Percentiles rank a stretch among this genome's conserved stretches.
phyloP scores from a whole-genome alignment of 2,113 vertebrate genomes.

The Ciconia maguari region DNA sequence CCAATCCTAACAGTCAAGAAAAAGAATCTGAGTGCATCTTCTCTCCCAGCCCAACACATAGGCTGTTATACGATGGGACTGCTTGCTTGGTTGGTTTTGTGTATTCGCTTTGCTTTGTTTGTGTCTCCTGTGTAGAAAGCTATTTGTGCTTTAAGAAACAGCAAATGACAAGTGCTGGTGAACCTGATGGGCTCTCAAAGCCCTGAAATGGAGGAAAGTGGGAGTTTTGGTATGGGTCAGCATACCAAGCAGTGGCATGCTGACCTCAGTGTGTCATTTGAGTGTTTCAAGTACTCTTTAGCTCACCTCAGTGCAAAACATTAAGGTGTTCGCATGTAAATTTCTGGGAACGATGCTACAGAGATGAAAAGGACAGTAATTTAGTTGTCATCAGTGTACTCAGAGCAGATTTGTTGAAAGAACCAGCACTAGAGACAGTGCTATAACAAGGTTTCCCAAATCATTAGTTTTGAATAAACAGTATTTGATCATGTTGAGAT shows the following conservation, averaged over 20 bases:
- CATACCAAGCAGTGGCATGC: fast-evolving
- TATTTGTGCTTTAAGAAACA: slow-evolving; percentile 13
- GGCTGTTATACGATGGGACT: background rate
- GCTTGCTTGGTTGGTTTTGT: slow-evolving; percentile 14
- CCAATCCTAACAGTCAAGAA: background rate
- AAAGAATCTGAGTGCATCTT: background rate
- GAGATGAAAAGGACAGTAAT: slow-evolving; percentile 6
- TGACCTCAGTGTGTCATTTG: background rate
- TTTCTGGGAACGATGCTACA: background rate
- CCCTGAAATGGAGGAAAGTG: background rate
- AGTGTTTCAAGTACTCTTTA: background rate
- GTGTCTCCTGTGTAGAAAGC: background rate
- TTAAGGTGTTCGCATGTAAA: background rate
- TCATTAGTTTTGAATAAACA: slow-evolving; percentile 48
- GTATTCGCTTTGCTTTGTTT: background rate
- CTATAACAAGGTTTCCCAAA: background rate
- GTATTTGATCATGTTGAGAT: background rate
- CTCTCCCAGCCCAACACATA: background rate
- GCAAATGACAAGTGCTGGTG: background rate
- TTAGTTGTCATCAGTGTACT: slow-evolving; percentile 24
- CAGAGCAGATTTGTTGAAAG: slow-evolving; percentile 20
- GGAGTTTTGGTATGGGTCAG: background rate
- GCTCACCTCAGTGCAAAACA: background rate
- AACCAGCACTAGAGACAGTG: background rate
- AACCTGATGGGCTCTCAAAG: background rate